These are phyloP conservation scores for Troides aeacus DNA, from an alignment of 2,888 invertebrate genomes.

Conservation along the genomic window DNA sequence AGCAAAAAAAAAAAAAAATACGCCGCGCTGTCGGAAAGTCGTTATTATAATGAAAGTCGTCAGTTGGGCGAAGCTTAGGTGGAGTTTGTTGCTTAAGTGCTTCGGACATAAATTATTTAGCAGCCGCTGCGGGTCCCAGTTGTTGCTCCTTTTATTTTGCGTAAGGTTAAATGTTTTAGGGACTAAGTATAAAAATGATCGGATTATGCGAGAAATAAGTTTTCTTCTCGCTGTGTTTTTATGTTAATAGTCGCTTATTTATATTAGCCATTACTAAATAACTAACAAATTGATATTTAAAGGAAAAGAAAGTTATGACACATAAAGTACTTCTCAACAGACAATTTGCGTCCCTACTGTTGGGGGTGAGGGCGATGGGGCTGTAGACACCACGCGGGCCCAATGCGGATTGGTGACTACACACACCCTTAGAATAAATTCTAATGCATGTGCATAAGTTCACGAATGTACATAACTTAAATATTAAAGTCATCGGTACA, in stretches of 20 bases:
- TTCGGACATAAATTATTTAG: conserved; percentile 31
- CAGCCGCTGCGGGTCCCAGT: conserved; percentile 21
- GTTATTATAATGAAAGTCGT: conserved; percentile 73
- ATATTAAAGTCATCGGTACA: too few species aligned
- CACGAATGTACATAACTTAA: too few species aligned
- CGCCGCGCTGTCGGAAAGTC: conserved; percentile 64
- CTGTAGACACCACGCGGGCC: too few species aligned
- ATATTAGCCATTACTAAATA: background rate
- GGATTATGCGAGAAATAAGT: conserved; percentile 1
- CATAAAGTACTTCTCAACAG: too few species aligned
- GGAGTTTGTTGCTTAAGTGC: conserved; percentile 36
- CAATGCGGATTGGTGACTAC: too few species aligned
- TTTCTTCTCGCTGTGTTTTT: background rate
- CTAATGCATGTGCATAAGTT: too few species aligned
- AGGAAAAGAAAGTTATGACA: too few species aligned
- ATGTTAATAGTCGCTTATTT: background rate
- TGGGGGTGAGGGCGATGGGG: too few species aligned
- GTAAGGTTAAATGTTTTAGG: conserved; percentile 14
- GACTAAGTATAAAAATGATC: conserved; percentile 8
- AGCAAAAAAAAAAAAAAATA: conserved; percentile 56
- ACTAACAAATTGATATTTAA: background rate
- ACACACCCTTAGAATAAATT: too few species aligned
- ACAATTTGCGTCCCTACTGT: too few species aligned
- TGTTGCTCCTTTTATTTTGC: conserved; percentile 15
- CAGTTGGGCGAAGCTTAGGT: conserved; percentile 55